Evolutionary conservation across 92 coral and sea anemone genomes (phyloP).

Genomic region (Epizoanthus stellaris): DNA sequence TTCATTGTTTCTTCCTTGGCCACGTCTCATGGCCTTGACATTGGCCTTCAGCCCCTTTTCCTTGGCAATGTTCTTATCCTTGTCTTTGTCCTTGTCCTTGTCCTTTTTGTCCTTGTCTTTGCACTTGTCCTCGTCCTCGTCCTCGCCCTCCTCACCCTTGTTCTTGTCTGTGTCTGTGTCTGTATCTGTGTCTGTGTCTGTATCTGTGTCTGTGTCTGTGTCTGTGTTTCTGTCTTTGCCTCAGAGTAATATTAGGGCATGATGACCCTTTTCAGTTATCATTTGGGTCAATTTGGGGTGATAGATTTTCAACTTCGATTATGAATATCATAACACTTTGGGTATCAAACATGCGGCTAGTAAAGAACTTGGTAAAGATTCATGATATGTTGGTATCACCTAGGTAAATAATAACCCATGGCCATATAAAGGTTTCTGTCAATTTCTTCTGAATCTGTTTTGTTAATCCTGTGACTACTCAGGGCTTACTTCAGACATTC

Average conservation of each 20-base stretch:
- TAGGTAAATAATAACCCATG: background rate
- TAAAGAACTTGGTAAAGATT: too few species aligned
- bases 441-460: background rate
- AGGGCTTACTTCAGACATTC: conserved; percentile 21
- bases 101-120: background rate
- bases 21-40: background rate
- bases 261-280: background rate
- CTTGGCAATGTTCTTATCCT: background rate
- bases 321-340: too few species aligned
- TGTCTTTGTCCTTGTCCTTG: background rate
- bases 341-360: too few species aligned
- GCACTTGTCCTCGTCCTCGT: background rate
- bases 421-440: background rate
- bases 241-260: background rate
- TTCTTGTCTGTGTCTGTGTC: background rate
- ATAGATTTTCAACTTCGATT: too few species aligned
- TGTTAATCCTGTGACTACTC: background rate
- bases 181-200: too few species aligned
- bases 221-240: background rate
- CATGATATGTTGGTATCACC: background rate
- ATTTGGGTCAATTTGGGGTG: too few species aligned
- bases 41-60: background rate
- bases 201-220: background rate
- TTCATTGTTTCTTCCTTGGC: background rate
- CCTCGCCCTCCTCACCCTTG: background rate